Base-by-base conservation (phyloP, 2,888 invertebrate species). In the Electrophaes corylata region DNA sequence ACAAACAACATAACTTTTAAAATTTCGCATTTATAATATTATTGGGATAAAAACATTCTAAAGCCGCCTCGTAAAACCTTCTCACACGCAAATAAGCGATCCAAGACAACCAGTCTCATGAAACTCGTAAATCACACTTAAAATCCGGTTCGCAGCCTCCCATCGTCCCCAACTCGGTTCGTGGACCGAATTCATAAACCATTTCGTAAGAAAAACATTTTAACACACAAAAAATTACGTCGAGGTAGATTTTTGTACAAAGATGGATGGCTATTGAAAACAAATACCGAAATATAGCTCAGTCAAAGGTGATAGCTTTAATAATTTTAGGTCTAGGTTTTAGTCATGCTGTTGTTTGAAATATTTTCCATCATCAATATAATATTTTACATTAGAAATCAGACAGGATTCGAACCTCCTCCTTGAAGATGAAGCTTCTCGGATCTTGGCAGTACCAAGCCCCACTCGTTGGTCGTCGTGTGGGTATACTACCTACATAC, bases 111-210 rank as follows among this genome's bases (percentile, higher is more conserved):
- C 26, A 77, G 78, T 74, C 84, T 84, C 84, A 79, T 82, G 81
- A 83, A 83, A 81, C 79, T 78, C 81, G 82, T 89, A 89, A 88
- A 90, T 90, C 88, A 86, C 78, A 85, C 81, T 84, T 87, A 86
- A 64, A 85, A 83, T 86, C 86, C 75, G 76, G 72, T 79, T 75
- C 72, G 69, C 71, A 76, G 78, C 78, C 81, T 76, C 71, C 78
- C 76, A 76, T 71, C 71, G 60, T 39, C 62, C 73, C 73, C 78
- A 20, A 23, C 48, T 75, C 74, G 60, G 78, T 75, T 74, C 88
- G 89, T 87, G 89, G 69, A 71, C 78, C 62, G 88, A 87, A 89
- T 89, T 79, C 78, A 78, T 81, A 84, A 83, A 69, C 61, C 66
- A 62, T 67, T 70, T 66, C 72, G 59, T 69, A 72, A 62, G 65